Base-by-base conservation (phyloP, 2,113 vertebrate species). In the Oreochromis tanganicae region DNA sequence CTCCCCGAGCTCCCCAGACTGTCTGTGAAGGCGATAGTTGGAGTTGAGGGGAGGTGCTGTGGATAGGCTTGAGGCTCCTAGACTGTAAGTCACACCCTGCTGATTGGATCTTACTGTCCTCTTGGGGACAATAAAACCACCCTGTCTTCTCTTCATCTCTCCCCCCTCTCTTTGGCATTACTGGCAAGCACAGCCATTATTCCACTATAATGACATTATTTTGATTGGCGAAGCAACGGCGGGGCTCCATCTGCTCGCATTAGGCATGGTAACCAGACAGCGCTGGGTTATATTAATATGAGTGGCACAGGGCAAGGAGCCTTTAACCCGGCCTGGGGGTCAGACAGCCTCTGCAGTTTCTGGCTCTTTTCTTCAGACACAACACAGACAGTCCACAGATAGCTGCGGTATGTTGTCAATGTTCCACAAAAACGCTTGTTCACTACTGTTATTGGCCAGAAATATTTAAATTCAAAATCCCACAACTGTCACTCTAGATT, bases 201-300 rank as follows among this genome's bases (percentile, higher is more conserved):
- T 92, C 81, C 86, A 73, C 90, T 88, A 81, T 90, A 92, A 92
- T 89, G 83, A 87, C 82, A 90, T 95, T 93, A 94, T 94, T 92
- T 88, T 94, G 94, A 96, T 93, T 95, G 92, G 88, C 66, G 21
- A 87, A 88, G 91, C 86, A 89, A 90, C 89, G 88, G 86, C 48
- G 61, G 82, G 84, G 75, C 80, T 90, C 90, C 88, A 90, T 95
- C 91, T 85, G 90, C 86, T 89, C 83, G 13, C 87, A 92, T 95
- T 93, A 95, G 91, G 78, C 86, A 66, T 63, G 85, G 81, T 91
- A 93, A 94, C 95, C 90, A 92, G 88, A 90, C 89, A 86, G 71
- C 14, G 17, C 71, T 83, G 83, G 85, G 46, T 83, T 93, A 92
- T 91, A 89, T 84, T 95, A 87, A 90, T 84, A 75, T 43, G 84